These are phyloP conservation scores for Lapara coniferarum DNA, from an alignment of 2,888 invertebrate genomes.

Conservation along the genomic window DNA sequence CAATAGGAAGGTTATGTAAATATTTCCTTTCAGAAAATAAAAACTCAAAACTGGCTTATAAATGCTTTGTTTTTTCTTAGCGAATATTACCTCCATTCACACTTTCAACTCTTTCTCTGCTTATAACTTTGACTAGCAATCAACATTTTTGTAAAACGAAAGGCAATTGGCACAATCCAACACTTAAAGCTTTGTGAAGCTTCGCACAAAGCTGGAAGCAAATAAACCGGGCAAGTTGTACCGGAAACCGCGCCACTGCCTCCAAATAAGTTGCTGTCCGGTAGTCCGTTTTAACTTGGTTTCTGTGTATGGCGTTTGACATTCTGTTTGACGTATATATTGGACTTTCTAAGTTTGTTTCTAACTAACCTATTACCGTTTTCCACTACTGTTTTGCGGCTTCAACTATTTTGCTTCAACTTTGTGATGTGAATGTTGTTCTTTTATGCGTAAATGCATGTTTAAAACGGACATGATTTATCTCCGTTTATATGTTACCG, in stretches of 20 bases:
- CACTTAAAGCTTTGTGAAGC: constrained; percentile 35
- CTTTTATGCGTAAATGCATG: not conserved
- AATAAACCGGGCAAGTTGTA: constrained; percentile 44
- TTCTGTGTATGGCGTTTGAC: constrained; percentile 37
- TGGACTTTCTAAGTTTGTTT: constrained; percentile 31
- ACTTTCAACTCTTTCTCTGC: too few species aligned
- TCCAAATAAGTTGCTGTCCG: constrained; percentile 29
- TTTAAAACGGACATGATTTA: too few species aligned
- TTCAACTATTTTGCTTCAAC: not conserved
- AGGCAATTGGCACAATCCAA: not conserved
- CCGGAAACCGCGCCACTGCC: constrained; percentile 32
- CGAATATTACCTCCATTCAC: too few species aligned
- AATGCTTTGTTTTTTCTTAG: too few species aligned
- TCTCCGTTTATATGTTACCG: too few species aligned
- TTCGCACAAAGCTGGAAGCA: constrained; percentile 38
- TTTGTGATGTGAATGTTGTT: not conserved
- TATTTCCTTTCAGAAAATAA: too few species aligned
- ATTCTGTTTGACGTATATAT: constrained; percentile 32
- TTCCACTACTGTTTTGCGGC: constrained; percentile 16
- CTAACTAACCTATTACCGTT: constrained; percentile 26
- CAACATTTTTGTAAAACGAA: not conserved
- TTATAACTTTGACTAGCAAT: too few species aligned
- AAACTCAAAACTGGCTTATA: too few species aligned
- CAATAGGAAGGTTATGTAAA: too few species aligned
- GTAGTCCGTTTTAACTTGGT: constrained; percentile 42